Conservation (phyloP, 2,113 vertebrate species). For the Ailurus styani region DNA sequence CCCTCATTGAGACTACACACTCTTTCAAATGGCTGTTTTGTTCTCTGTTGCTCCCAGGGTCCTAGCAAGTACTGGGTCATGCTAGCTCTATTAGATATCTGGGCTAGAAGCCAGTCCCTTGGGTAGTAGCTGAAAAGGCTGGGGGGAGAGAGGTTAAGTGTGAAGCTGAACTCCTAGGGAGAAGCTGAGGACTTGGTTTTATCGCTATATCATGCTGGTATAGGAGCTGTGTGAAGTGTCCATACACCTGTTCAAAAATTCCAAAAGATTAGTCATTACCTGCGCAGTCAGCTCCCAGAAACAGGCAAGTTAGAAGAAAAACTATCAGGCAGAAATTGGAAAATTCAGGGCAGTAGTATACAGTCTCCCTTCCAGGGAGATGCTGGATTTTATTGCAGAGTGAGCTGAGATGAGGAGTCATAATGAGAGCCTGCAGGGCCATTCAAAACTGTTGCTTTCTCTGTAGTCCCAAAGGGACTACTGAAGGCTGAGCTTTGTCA, state of each 20-base stretch:
- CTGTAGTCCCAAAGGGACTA: neutral
- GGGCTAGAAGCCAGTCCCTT: neutral
- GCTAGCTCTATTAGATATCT: neutral
- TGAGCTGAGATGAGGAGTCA: neutral
- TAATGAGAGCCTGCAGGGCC: neutral
- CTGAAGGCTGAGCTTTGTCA: neutral
- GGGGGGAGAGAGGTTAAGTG: neutral
- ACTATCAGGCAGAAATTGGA: neutral
- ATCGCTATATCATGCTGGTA: neutral
- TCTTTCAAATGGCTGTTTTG: neutral
- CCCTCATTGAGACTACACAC: neutral
- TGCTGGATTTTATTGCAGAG: neutral
- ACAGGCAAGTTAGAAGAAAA: neutral
- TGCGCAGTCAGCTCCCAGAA: neutral
- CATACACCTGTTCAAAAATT: neutral
- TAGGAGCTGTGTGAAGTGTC: neutral
- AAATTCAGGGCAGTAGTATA: neutral
- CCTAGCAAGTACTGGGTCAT: neutral
- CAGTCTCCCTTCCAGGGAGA: neutral
- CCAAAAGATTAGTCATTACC: neutral
- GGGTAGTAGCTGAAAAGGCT: neutral
- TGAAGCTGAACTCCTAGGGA: neutral
- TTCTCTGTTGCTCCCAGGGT: neutral
- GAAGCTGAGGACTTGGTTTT: neutral
- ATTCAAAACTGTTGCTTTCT: neutral